Evolutionary conservation across 2,113 vertebrate genomes (phyloP).

Genomic region (Eulemur rufifrons): DNA sequence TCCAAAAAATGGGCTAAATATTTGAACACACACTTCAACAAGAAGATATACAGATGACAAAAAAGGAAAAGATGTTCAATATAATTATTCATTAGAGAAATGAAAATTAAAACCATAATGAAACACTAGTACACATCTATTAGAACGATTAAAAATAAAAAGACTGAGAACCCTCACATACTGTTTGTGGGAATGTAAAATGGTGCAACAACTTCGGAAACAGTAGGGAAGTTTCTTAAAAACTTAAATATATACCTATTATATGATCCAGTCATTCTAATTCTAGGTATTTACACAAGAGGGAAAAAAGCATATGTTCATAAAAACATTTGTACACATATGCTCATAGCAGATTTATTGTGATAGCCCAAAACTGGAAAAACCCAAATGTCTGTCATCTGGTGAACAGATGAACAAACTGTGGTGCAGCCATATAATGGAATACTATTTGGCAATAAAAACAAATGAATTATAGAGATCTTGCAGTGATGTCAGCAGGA

Average conservation of each 20-base stretch:
- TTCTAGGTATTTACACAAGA: neutral
- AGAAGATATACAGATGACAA: too few species aligned
- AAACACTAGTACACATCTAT: too few species aligned
- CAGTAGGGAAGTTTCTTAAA: neutral
- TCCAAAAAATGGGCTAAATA: neutral
- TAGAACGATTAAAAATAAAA: too few species aligned
- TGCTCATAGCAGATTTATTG: neutral
- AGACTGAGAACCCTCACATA: too few species aligned
- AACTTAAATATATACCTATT: neutral
- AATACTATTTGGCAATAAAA: neutral
- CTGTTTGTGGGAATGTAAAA: too few species aligned
- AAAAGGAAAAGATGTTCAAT: too few species aligned
- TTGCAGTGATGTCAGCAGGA: too few species aligned
- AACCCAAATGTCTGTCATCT: neutral
- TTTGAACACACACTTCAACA: too few species aligned
- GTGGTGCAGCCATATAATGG: neutral
- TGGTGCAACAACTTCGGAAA: too few species aligned
- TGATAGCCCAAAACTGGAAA: neutral
- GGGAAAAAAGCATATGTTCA: neutral
- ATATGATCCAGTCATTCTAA: neutral
- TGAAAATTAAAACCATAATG: too few species aligned
- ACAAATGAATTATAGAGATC: neutral
- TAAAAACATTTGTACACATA: neutral
- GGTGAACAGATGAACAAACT: neutral
- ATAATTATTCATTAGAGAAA: too few species aligned